Percentiles rank a stretch among this genome's conserved stretches.
Conservation (phyloP, 1,140 invertebrate genomes). For the Leptoteleia sp. region DNA sequence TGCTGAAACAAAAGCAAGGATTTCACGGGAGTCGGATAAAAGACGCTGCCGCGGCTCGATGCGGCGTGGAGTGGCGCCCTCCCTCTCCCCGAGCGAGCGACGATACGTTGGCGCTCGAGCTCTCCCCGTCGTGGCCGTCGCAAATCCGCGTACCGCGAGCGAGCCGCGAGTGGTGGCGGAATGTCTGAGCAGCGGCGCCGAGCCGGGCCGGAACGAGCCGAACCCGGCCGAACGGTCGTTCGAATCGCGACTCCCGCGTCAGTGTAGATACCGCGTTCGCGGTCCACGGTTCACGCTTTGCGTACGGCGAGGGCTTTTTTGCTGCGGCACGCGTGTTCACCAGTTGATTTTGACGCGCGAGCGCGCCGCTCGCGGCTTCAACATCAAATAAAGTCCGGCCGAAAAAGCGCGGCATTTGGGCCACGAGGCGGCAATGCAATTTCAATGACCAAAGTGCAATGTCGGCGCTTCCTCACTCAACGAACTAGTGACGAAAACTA, state of each 20-base stretch:
- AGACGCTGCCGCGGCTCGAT: constrained; percentile 22
- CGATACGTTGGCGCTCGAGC: constrained; percentile 18
- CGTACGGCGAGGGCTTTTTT: constrained; percentile 69
- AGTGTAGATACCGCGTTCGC: constrained; percentile 81
- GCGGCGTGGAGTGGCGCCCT: constrained; percentile 22
- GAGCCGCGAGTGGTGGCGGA: constrained; percentile 54
- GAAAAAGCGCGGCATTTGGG: constrained; percentile 14
- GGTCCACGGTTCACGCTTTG: constrained; percentile 81
- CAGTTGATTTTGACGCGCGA: constrained; percentile 50
- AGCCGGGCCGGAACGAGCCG: constrained; percentile 69
- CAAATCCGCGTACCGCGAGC: constrained; percentile 33
- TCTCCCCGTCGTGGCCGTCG: constrained; percentile 9
- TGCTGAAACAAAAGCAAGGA: background rate
- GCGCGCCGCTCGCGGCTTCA: constrained; percentile 3
- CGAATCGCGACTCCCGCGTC: constrained; percentile 81
- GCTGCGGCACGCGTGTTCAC: constrained; percentile 59
- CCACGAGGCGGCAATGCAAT: constrained; percentile 15
- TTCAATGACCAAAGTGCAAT: constrained; percentile 26
- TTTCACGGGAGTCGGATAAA: background rate
- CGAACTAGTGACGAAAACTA: constrained; percentile 43
- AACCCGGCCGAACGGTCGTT: constrained; percentile 77
- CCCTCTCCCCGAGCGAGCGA: constrained; percentile 20
- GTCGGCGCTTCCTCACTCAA: constrained; percentile 18
- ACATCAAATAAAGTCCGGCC: constrained; percentile 9
- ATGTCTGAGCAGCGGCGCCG: constrained; percentile 68